Base-by-base conservation (phyloP, 2,113 vertebrate species). In the Smithornis capensis region DNA sequence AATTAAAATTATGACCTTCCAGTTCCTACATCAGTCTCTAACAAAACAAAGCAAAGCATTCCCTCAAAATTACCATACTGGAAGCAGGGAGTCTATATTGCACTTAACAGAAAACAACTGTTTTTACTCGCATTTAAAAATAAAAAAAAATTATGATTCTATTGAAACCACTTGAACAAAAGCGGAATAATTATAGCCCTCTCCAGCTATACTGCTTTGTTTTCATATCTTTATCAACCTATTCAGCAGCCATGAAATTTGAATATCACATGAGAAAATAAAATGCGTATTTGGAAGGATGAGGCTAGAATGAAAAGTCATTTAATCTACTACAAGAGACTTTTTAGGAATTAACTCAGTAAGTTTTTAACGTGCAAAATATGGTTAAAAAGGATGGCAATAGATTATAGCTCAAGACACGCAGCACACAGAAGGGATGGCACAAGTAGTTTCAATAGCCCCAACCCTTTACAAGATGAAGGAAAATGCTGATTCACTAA, bases 1-100 rank as follows among this genome's bases (percentile, higher is more conserved):
- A 96, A 88, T 84, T 87, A 94, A 90, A 86, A 96, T 15, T n/a
- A 65, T 96, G 90, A 96, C 84, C 73, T 87, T 89, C 65, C 53
- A 88, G 89, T 69, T 92, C 35, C 62, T 95, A 45, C 44, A 75
- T 44, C 47, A 84, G 49, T 53, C 91, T 90, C 84, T 53, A 86
- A 87, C 23, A 31, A 95, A 94, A 90, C 62, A 83, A 75, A 93
- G 49, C 77, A 57, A 93, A 90, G 90, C 53, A 64, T 64, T 94
- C 57, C 44, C 83, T 93, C 49, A 81, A 63, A 95, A 93, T 90
- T 82, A 89, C 60, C 73, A 50, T 53, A 71, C 10, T 68, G 53
- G 60, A 89, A 81, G 76, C 0, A 0, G 3, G 52, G 25, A 90
- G 33, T 75, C 40, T 74, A 68, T 89, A 83, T 78, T 78, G 68